Conservation (phyloP, 1,140 invertebrate genomes). For the Dolichoris vasculosae region DNA sequence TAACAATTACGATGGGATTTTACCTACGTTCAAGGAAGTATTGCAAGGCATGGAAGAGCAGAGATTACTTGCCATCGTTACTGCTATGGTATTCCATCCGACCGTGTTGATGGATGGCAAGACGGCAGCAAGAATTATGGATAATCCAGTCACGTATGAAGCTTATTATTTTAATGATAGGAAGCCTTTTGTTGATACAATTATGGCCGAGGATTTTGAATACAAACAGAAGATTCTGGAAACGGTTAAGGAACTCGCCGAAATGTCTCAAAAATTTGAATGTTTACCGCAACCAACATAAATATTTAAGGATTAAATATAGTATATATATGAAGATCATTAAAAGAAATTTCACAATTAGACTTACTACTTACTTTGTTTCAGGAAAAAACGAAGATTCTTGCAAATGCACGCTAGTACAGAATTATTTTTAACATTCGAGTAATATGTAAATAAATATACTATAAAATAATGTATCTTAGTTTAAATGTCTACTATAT, state of each 20-base stretch:
- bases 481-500: not conserved
- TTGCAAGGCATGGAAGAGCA: slow-evolving; percentile 65
- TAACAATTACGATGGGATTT: slow-evolving; percentile 31
- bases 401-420: not conserved
- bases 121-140: slow-evolving; percentile 53
- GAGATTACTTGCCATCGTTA: slow-evolving; percentile 62
- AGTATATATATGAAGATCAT: not conserved
- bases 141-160: slow-evolving; percentile 56
- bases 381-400: not conserved
- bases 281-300: slow-evolving; percentile 55
- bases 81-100: slow-evolving; percentile 63
- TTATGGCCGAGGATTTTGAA: slow-evolving; percentile 58
- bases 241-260: slow-evolving; percentile 63
- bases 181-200: slow-evolving; percentile 53
- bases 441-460: not conserved
- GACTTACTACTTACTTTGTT: not conserved
- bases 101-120: slow-evolving; percentile 64
- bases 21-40: slow-evolving; percentile 64
- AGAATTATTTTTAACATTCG: not conserved
- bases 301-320: not conserved
- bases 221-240: slow-evolving; percentile 63
- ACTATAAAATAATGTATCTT: not conserved
- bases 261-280: slow-evolving; percentile 60
- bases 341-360: not conserved
- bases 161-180: slow-evolving; percentile 61